Percentiles rank a stretch among this genome's conserved stretches.
phyloP scores from a whole-genome alignment of 1,140 invertebrate genomes.

The Bombus confusus region DNA sequence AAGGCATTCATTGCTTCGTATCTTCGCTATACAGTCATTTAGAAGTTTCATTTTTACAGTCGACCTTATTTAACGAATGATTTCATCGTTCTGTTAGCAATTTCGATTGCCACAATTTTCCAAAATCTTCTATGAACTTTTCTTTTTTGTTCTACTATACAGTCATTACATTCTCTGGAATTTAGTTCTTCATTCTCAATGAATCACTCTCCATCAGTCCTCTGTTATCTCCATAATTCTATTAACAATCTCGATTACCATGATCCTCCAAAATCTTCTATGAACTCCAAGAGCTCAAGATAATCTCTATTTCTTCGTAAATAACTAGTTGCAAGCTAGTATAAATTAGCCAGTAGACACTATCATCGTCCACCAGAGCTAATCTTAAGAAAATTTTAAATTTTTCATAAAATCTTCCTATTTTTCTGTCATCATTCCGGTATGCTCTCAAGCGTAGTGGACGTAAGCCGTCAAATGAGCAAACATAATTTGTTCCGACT shows the following conservation, averaged over 20 bases:
- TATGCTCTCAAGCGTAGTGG: constrained; percentile 79
- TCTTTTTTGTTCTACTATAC: neutral
- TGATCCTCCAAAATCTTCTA: too few species aligned
- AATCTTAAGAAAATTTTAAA: neutral
- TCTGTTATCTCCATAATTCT: neutral
- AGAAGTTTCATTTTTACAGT: too few species aligned
- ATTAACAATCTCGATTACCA: neutral
- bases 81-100: too few species aligned
- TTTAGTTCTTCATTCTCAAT: neutral
- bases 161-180: neutral
- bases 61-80: too few species aligned
- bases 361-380: neutral
- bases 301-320: neutral
- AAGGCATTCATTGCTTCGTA: neutral
- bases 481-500: constrained; percentile 80
- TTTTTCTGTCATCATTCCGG: constrained; percentile 72
- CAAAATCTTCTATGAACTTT: neutral
- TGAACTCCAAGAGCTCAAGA: neutral
- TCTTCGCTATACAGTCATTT: too few species aligned
- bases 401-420: neutral
- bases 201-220: neutral
- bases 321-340: neutral
- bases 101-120: neutral
- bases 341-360: neutral
- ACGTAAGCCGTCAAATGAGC: constrained; percentile 81